A percentile compares a stretch with the other conserved stretches of the same genome.
phyloP scores from a whole-genome alignment of 1,140 invertebrate genomes.

The Pygmarrhopalites habei region DNA sequence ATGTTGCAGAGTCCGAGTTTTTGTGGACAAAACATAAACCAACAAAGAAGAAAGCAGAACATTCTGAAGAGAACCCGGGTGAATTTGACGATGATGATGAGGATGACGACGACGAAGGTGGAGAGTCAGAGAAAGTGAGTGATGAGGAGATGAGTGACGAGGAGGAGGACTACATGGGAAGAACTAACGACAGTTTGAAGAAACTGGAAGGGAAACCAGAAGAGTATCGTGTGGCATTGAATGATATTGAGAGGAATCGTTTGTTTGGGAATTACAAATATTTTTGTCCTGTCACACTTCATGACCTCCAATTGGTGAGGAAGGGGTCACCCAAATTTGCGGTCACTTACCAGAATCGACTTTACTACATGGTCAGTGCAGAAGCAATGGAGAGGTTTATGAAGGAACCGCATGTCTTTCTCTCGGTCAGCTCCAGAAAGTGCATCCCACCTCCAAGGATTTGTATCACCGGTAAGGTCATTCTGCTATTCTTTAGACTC shows the following conservation, averaged over 20 bases:
- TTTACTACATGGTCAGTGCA: constrained; percentile 25
- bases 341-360: constrained; percentile 16
- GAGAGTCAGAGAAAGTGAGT: neutral
- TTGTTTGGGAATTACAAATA: constrained; percentile 26
- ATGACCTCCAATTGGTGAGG: constrained; percentile 8
- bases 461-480: constrained; percentile 29
- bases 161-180: constrained; percentile 9
- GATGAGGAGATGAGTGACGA: constrained; percentile 3
- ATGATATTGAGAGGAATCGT: constrained; percentile 12
- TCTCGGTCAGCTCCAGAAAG: neutral
- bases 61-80: neutral
- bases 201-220: constrained; percentile 20
- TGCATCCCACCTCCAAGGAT: constrained; percentile 23
- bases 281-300: constrained; percentile 30
- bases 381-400: constrained; percentile 13
- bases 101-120: constrained; percentile 6
- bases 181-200: neutral
- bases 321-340: constrained; percentile 20
- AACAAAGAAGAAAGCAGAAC: too few species aligned
- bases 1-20: constrained; percentile 12
- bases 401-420: constrained; percentile 12
- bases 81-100: neutral
- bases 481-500: neutral
- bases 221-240: neutral
- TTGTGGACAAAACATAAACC: constrained; percentile 23